phyloP scores from a whole-genome alignment of 2,888 invertebrate genomes.

The Autographa pulchrina region DNA sequence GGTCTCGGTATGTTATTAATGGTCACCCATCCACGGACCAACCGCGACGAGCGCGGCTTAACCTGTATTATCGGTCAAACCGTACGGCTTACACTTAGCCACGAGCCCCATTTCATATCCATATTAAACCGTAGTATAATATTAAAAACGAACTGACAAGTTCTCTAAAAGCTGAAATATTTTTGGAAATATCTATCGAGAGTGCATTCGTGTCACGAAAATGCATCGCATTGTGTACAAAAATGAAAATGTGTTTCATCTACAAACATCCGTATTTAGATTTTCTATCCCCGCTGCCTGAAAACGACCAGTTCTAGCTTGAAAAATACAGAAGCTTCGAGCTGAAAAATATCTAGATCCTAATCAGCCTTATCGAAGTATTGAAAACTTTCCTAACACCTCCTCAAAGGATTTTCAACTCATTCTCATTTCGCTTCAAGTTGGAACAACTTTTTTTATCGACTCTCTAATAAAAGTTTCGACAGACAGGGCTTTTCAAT shows the following conservation, averaged over 20 bases:
- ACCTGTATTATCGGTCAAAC: no score
- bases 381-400: constrained; percentile 49
- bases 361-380: constrained; percentile 48
- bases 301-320: not conserved
- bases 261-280: not conserved
- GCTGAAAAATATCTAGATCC: constrained; percentile 44
- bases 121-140: no score
- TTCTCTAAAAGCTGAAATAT: no score
- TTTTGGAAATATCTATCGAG: no score
- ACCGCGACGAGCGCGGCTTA: no score
- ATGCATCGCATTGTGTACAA: not conserved
- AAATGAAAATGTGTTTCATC: not conserved
- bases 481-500: constrained; percentile 57
- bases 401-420: constrained; percentile 59
- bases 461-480: constrained; percentile 57
- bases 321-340: constrained; percentile 32
- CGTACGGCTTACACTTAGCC: no score
- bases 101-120: no score
- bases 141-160: no score
- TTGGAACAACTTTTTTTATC: constrained; percentile 59
- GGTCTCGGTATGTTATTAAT: no score
- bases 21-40: no score
- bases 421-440: constrained; percentile 56
- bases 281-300: not conserved
- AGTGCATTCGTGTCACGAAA: not conserved